Evolutionary conservation across 2,113 vertebrate genomes (phyloP), one percentile per base, ranked within the genome.

Genomic region (Cavia aperea): DNA sequence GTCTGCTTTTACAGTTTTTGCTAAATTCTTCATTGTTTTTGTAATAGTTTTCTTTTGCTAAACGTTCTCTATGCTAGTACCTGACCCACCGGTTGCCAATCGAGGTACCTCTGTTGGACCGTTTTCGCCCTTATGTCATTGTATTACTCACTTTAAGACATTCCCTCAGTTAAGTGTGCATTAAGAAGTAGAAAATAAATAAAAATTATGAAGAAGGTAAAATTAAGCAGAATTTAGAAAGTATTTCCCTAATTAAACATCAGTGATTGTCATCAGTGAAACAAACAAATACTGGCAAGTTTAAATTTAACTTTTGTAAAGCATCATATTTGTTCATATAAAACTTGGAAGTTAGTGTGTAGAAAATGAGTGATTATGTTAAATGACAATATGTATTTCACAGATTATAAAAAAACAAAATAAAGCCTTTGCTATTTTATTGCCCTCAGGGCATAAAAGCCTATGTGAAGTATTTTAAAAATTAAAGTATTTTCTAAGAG

Each of bases 81-180:
- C 16, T n/a, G 10, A 72, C 68, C 23, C 68, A 72, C 19, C 11
- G 9, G 7, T 39, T 21, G 68, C 3, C n/a, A 65, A 39, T 39
- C 23, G 19, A 72, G 68, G 18, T 21, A 39, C 7, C 19, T 72
- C 11, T 39, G 68, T 23, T 39, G 9, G 39, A 23, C 3, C 8
- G 31, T 31, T 72, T 12, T 39, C 29, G 9, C 21, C 5, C 7
- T 16, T 16, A 7, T 70, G 15, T 70, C 36, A 39, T 39, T 39
- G 39, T 39, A 39, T 39, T 39, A 39, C 39, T 39, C 39, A 39
- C 39, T 39, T 36, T 36, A 18, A n/a, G n/a, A 70, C 33, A 66
- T 19, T 10, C 8, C 36, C 3, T 43, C 8, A 72, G 1, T 72
- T 2, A 39, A 10, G 3, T 39, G n/a, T 70, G 7, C 10, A n/a